Evolutionary conservation across 1,140 invertebrate species (phyloP).

Genomic region (Penaeus chinensis): DNA sequence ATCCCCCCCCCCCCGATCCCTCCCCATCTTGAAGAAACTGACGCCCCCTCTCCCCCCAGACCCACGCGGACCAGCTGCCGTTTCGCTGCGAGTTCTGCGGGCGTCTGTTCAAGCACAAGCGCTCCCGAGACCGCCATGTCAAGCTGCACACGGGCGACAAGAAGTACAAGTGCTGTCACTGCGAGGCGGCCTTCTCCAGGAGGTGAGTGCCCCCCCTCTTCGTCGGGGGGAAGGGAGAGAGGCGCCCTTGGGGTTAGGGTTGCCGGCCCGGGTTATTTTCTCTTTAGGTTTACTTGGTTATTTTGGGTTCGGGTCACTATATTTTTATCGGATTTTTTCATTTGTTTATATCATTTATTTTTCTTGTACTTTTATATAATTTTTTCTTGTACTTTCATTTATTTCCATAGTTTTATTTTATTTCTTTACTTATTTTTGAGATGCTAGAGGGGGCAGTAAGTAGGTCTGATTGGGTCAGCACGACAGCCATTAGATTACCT

Average conservation of each 20-base stretch:
- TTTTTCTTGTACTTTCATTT: too few relatives aligned
- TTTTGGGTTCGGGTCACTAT: not conserved
- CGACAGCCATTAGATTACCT: too few relatives aligned
- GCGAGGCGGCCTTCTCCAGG: conserved; percentile 91
- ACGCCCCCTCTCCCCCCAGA: conserved; percentile 72
- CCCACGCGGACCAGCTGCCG: conserved; percentile 88
- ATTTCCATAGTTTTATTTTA: too few relatives aligned
- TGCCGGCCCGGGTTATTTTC: too few relatives aligned
- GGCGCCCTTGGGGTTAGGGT: too few relatives aligned
- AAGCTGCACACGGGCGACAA: conserved; percentile 95
- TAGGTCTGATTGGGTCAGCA: too few relatives aligned
- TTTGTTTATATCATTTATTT: not conserved
- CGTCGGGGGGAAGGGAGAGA: too few relatives aligned
- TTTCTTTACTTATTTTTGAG: too few relatives aligned
- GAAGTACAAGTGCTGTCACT: conserved; percentile 91
- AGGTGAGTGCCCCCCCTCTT: conserved; percentile 74
- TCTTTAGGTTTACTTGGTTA: not conserved
- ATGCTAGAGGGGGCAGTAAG: too few relatives aligned
- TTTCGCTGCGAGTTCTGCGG: conserved; percentile 91
- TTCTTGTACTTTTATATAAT: too few relatives aligned
- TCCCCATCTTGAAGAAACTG: not conserved
- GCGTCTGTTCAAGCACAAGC: conserved; percentile 93
- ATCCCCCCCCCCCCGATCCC: not conserved
- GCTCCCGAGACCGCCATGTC: conserved; percentile 91
- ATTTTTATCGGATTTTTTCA: not conserved